Percentiles rank a stretch among this genome's conserved stretches.
Conservation (phyloP, 2,797 vertebrate species). For the Anomalospiza imberbis region DNA sequence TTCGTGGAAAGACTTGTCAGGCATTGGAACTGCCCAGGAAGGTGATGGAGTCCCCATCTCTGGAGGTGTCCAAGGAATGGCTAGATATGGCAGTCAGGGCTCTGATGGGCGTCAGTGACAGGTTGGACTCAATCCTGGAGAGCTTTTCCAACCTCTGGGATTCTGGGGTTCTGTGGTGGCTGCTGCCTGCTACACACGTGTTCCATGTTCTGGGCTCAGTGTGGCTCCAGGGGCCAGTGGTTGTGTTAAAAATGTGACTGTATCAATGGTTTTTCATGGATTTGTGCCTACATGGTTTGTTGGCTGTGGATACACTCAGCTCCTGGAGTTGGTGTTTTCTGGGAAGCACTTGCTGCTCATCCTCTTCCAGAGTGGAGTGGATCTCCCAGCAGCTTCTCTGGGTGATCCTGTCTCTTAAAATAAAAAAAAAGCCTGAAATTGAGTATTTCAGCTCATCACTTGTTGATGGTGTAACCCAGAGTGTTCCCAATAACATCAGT, state of each 20-base stretch:
- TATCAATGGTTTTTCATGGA: not conserved
- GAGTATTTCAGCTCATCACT: not conserved
- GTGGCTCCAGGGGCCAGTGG: accelerated
- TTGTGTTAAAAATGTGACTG: accelerated
- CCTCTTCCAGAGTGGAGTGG: not conserved
- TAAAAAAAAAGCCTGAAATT: not conserved
- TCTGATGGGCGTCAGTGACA: accelerated
- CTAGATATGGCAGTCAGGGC: not conserved
- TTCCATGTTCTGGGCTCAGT: accelerated
- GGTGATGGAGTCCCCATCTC: too few relatives aligned
- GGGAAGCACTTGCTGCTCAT: not conserved
- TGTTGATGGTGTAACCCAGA: not conserved
- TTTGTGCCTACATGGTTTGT: not conserved
- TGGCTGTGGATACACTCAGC: not conserved
- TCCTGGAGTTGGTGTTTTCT: not conserved
- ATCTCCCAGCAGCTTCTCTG: not conserved
- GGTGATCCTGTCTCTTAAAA: not conserved
- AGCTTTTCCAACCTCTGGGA: not conserved
- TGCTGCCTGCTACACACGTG: accelerated
- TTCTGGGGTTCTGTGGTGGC: not conserved
- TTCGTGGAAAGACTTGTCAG: not conserved
- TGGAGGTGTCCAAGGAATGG: not conserved
- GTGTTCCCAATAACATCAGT: accelerated
- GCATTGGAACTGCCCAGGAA: not conserved
- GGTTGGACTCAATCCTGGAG: not conserved